These are phyloP conservation scores for Bryconaethiops microstoma DNA, from an alignment of 2,797 vertebrate species.

Conservation along the genomic window DNA sequence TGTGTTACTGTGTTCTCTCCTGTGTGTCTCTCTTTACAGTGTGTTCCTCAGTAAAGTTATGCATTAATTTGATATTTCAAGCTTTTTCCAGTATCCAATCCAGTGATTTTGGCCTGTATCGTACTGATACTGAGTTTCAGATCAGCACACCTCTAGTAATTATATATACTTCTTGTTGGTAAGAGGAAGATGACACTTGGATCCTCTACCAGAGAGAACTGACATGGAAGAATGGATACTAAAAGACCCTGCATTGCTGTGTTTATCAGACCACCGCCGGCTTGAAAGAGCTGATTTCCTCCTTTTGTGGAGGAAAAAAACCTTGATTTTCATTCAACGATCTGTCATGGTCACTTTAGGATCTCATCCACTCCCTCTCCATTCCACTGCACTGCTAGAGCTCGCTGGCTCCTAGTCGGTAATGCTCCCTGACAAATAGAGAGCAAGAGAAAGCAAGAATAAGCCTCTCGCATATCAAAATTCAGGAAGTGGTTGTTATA, in stretches of 20 bases:
- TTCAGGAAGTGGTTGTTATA: conserved; percentile 17
- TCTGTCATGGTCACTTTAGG: conserved; percentile 53
- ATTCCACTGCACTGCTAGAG: conserved; percentile 24
- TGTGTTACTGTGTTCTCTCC: no score
- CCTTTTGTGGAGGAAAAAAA: conserved; percentile 36
- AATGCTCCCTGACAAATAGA: conserved; percentile 47
- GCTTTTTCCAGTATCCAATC: no score
- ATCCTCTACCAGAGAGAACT: conserved; percentile 22
- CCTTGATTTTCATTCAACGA: conserved; percentile 47
- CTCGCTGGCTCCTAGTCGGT: conserved; percentile 25
- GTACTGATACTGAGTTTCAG: no score
- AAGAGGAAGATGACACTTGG: conserved; percentile 32
- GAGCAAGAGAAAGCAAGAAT: conserved; percentile 36
- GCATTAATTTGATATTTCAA: no score
- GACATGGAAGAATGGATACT: conserved; percentile 23
- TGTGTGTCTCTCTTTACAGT: no score
- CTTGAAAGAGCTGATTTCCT: conserved; percentile 45
- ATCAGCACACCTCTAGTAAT: no score
- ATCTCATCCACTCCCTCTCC: conserved; percentile 44
- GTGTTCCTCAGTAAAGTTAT: no score
- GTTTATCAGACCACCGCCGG: conserved; percentile 45
- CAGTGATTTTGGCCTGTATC: no score
- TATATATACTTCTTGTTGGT: conserved; percentile 1
- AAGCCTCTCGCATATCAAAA: conserved; percentile 13
- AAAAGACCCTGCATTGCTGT: conserved; percentile 40